These are phyloP conservation scores for Ambastaia sidthimunki DNA, from an alignment of 2,797 vertebrate genomes.

Conservation along the genomic window DNA sequence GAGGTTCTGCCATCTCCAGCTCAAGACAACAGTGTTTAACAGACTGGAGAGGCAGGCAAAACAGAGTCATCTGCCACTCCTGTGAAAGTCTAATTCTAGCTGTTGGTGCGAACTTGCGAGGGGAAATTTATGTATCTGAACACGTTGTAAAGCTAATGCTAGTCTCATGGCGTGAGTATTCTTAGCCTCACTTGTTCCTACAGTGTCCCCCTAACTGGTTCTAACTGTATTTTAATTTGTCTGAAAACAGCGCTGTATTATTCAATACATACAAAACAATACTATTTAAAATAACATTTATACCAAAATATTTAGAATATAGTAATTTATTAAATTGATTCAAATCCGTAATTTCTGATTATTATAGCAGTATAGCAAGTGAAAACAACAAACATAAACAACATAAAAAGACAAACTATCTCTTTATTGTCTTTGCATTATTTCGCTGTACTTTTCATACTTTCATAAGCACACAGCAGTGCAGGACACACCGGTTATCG, in stretches of 20 bases:
- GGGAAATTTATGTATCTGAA: slow-evolving; percentile 18
- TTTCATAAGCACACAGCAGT: background rate
- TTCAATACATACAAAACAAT: too few relatives aligned
- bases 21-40: slow-evolving; percentile 43
- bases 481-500: background rate
- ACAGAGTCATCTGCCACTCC: slow-evolving; percentile 48
- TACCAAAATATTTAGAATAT: too few relatives aligned
- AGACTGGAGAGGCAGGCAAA: slow-evolving; percentile 37
- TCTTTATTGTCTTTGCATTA: too few relatives aligned
- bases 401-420: too few relatives aligned
- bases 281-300: too few relatives aligned
- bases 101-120: background rate
- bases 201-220: background rate
- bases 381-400: too few relatives aligned
- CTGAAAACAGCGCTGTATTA: too few relatives aligned
- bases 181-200: background rate
- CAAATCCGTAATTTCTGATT: too few relatives aligned
- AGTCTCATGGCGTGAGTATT: background rate
- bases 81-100: slow-evolving; percentile 21
- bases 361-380: too few relatives aligned
- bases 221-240: background rate
- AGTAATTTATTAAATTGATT: too few relatives aligned
- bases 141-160: background rate
- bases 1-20: slow-evolving; percentile 46
- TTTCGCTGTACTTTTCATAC: too few relatives aligned